Evolutionary conservation across 2,888 invertebrate species (phyloP), one percentile per base, ranked within the genome.

Genomic region (Brachylomia viminalis): DNA sequence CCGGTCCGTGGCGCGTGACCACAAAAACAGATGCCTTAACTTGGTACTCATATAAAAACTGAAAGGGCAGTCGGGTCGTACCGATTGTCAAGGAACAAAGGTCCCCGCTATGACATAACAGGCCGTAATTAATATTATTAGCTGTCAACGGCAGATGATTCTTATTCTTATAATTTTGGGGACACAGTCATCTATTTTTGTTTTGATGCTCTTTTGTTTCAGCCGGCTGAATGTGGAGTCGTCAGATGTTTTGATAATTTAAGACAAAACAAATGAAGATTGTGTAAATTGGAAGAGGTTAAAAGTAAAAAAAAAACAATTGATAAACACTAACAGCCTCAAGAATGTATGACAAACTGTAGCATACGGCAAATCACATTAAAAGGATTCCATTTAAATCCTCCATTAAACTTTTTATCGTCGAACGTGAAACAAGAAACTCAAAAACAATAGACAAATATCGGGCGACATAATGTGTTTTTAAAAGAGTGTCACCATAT

Each of bases 11-110:
- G 91, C 92, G 91, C 91, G 91, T 92, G 90, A 91, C 90, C 90
- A 92, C 94, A 95, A 95, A 95, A 95, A 95, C 94, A 93, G 89
- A 92, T 91, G 93, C 89, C 90, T 90, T 87, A 86, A 87, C 87
- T 91, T 83, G 90, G 90, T 87, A 89, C 91, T 89, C 77, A 80
- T 89, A 89, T 91, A 93, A 94, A 93, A 91, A 94, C 91, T 87
- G 87, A 91, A 93, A 93, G 91, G 91, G 90, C 93, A 93, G 90
- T 90, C 90, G 90, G 91, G 89, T 91, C 87, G 91, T 92, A 92
- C 92, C 90, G 92, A 94, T 94, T 92, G 91, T 91, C 87, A 80
- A 75, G 86, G 90, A 91, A 94, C 93, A 94, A 92, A 92, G 91
- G 90, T 82, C 86, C 87, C 90, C 90, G 91, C 88, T 87, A 88